Evolutionary conservation across 2,113 vertebrate genomes (phyloP).

Genomic region (Corvus moneduloides): DNA sequence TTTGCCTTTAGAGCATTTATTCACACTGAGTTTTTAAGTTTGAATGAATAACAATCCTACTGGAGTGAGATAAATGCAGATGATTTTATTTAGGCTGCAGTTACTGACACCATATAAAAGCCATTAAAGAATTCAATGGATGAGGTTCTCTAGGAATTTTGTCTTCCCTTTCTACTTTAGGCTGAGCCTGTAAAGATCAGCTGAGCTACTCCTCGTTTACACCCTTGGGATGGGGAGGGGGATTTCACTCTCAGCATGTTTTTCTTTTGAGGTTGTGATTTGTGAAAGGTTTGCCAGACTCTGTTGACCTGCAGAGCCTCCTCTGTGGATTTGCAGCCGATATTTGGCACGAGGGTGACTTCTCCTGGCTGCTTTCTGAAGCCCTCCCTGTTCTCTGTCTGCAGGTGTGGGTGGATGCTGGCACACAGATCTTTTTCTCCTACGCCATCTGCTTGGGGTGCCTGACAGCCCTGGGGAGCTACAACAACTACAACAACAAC

Average conservation of each 20-base stretch:
- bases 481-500: constrained; percentile 97
- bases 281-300: not conserved
- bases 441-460: constrained; percentile 98
- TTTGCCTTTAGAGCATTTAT: not conserved
- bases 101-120: not conserved
- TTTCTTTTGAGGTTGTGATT: not conserved
- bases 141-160: not conserved
- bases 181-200: not conserved
- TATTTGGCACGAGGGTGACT: not conserved
- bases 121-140: not conserved
- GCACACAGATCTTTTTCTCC: constrained; percentile 98
- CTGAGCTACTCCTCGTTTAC: not conserved
- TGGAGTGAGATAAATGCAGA: not conserved
- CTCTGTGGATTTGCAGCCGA: not conserved
- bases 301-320: no score
- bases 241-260: not conserved
- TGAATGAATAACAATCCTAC: not conserved
- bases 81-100: not conserved
- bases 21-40: not conserved
- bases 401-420: constrained; percentile 98
- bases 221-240: not conserved
- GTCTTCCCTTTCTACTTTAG: not conserved
- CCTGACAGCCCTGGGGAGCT: constrained; percentile 95
- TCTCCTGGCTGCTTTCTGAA: not conserved
- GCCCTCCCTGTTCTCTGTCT: not conserved